Evolutionary conservation across 1,140 invertebrate genomes (phyloP), one percentile per base, ranked within the genome.

Genomic region (Heliconius himera): DNA sequence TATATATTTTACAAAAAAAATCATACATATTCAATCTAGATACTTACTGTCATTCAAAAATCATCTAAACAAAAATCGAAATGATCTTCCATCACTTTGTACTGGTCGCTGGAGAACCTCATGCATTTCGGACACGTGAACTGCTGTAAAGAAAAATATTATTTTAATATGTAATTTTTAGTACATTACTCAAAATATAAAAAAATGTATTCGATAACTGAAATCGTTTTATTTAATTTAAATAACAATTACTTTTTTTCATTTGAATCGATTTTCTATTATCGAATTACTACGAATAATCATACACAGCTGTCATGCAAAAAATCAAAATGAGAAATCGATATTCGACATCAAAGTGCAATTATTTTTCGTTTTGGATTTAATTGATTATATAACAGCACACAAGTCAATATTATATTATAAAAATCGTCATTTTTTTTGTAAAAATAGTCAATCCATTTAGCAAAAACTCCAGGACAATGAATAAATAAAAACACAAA

Each of bases 81-180:
- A 66, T 94, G 93, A 38, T 92, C 89, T 74, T 93, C 91, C 88
- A 94, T 89, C 0, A 84, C 84, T 60, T 88, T 85, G 80, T 92
- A 91, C 38, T 91, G 81, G 46, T 90, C 84, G 75, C 87, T 89
- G 1, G 88, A 89, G 80, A 93, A 94, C 20, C 80, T 81, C 84
- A 88, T 80, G 80, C 93, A 94, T 60, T 93, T 93, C 2, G 92
- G 92, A 66, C 92, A 94, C 0, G 81, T 92, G 84, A 89, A 94
- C 16, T 89, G 82, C 91, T 91, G 89, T 1, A 88, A 91, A 72
- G 18, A 72, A 22, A 38, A 66, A 66, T 16, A 29, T n/a, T 60
- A 60, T n/a, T 26, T 22, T 20, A 20, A 20, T 51, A 20, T 46
- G 5, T 46, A 36, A 6, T 36, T 8, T 36, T 6, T n/a, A n/a